Conservation (phyloP, 2,797 vertebrate species). For the Epinephelus awoara region DNA sequence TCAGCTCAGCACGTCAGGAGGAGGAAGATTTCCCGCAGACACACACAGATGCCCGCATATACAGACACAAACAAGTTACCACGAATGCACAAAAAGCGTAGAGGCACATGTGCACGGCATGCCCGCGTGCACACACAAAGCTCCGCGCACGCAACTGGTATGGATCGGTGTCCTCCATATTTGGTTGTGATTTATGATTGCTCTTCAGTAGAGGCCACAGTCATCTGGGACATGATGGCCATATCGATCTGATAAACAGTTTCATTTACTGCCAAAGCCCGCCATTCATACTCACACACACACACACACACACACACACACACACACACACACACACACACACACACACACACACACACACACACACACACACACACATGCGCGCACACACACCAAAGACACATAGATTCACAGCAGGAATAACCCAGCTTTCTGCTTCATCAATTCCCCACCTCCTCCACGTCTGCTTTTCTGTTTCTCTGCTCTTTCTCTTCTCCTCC, state of each 20-base stretch:
- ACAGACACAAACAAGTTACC: slow-evolving; percentile 37
- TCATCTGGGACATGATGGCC: slow-evolving; percentile 92
- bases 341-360: slow-evolving; percentile 34
- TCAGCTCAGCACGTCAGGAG: slow-evolving; percentile 25
- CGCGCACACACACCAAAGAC: slow-evolving; percentile 54
- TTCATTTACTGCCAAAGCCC: slow-evolving; percentile 89
- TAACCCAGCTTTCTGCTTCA: slow-evolving; percentile 85
- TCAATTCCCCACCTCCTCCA: slow-evolving; percentile 83
- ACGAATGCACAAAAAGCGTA: slow-evolving; percentile 12
- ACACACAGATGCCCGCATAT: slow-evolving; percentile 21
- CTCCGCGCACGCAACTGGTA: slow-evolving; percentile 47
- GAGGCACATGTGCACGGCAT: neutral
- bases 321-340: slow-evolving; percentile 38
- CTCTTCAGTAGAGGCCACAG: slow-evolving; percentile 89
- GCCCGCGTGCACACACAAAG: slow-evolving; percentile 3
- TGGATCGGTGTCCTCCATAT: slow-evolving; percentile 79
- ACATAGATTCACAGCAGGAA: slow-evolving; percentile 83
- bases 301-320: slow-evolving; percentile 24
- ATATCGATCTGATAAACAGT: slow-evolving; percentile 91
- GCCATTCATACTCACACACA: slow-evolving; percentile 70
- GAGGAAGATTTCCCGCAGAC: slow-evolving; percentile 29
- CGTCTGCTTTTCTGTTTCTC: slow-evolving; percentile 79
- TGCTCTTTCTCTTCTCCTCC: slow-evolving; percentile 76
- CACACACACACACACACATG: too few species aligned
- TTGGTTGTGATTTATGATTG: slow-evolving; percentile 88